Conservation (phyloP, 1,140 invertebrate species). For the Drosophila lini region DNA sequence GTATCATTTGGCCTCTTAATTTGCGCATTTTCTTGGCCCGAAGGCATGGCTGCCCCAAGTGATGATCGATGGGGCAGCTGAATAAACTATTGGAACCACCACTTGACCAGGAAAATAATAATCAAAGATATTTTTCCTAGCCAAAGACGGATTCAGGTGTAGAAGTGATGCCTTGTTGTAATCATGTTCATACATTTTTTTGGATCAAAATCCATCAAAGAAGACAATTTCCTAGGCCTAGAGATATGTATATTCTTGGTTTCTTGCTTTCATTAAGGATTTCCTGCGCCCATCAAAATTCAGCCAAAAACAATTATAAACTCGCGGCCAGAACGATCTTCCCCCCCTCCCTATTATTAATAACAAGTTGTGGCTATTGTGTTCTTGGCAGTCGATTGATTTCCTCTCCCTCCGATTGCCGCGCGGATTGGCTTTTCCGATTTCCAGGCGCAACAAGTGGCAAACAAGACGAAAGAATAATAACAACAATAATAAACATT, state of each 20-base stretch:
- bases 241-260: not conserved
- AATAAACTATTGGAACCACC: conserved; percentile 66
- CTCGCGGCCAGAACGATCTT: conserved; percentile 33
- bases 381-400: conserved; percentile 41
- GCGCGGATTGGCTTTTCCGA: conserved; percentile 3
- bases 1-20: not conserved
- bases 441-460: conserved; percentile 55
- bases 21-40: not conserved
- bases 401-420: conserved; percentile 14
- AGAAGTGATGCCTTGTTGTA: conserved; percentile 8
- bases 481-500: conserved; percentile 28
- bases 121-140: conserved; percentile 13
- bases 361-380: conserved; percentile 40
- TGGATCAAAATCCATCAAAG: conserved; percentile 28
- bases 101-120: conserved; percentile 43
- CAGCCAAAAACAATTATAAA: conserved; percentile 73
- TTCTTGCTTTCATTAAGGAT: conserved; percentile 70
- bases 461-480: conserved; percentile 32
- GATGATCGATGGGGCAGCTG: conserved; percentile 67
- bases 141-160: conserved; percentile 1
- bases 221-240: conserved; percentile 18
- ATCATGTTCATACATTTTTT: not conserved
- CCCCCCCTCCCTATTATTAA: conserved; percentile 20
- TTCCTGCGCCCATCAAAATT: conserved; percentile 68
- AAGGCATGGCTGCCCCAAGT: conserved; percentile 8